phyloP scores from a whole-genome alignment of 2,888 invertebrate genomes.

The Orthonevra nobilis region DNA sequence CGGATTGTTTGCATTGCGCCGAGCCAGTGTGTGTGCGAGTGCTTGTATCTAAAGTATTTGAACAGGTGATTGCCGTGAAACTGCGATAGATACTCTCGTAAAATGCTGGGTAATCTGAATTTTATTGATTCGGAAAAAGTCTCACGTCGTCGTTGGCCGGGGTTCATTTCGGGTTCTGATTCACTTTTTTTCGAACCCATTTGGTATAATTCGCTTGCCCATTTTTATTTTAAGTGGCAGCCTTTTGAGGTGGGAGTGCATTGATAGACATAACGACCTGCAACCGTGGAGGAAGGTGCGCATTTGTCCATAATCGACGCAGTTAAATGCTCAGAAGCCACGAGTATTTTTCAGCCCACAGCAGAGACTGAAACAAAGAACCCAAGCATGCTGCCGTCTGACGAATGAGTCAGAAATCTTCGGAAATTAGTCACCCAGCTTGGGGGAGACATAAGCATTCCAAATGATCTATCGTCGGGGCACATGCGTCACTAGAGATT shows the following conservation, averaged over 20 bases:
- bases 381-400: constrained; percentile 16
- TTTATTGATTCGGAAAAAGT: constrained; percentile 64
- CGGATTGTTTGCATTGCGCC: constrained; percentile 45
- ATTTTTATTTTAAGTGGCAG: constrained; percentile 69
- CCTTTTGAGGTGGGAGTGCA: constrained; percentile 27
- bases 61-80: constrained; percentile 68
- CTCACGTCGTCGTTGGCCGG: neutral
- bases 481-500: constrained; percentile 16
- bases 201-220: constrained; percentile 55
- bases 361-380: constrained; percentile 53
- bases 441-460: neutral
- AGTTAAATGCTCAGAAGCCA: constrained; percentile 40
- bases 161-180: constrained; percentile 42
- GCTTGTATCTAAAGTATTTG: constrained; percentile 51
- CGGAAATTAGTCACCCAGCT: constrained; percentile 56
- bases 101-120: constrained; percentile 60
- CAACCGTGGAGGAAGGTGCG: constrained; percentile 35
- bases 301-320: constrained; percentile 37
- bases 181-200: constrained; percentile 59
- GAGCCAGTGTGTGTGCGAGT: constrained; percentile 22
- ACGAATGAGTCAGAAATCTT: constrained; percentile 60
- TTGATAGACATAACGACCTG: constrained; percentile 38
- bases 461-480: constrained; percentile 5
- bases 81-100: constrained; percentile 41
- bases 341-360: constrained; percentile 52